These are phyloP conservation scores for Collichthys lucidus DNA, from an alignment of 2,113 vertebrate genomes.

Conservation along the genomic window DNA sequence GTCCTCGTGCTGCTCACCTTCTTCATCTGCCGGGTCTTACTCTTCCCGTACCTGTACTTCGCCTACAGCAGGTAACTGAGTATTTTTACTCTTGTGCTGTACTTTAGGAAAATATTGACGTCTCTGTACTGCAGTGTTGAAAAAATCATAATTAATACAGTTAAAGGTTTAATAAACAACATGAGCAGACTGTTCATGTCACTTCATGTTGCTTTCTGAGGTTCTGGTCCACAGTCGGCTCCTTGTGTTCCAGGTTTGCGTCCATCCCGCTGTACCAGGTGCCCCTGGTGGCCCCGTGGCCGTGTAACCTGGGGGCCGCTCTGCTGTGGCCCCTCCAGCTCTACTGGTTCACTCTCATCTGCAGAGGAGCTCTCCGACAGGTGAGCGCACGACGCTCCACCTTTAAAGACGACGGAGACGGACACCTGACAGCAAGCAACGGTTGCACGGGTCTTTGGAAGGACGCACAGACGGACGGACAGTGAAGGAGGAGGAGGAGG, in stretches of 20 bases:
- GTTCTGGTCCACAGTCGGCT: too few species aligned
- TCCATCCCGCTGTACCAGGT: conserved; percentile 85
- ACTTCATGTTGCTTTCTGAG: too few species aligned
- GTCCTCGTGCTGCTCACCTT: conserved; percentile 88
- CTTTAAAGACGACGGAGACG: neutral
- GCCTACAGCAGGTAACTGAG: conserved; percentile 86
- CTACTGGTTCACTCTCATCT: conserved; percentile 93
- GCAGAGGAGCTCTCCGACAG: conserved; percentile 85
- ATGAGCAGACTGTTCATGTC: too few species aligned
- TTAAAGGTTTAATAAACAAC: too few species aligned
- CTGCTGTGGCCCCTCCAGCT: conserved; percentile 91
- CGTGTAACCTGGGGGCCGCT: conserved; percentile 87
- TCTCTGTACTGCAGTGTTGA: too few species aligned
- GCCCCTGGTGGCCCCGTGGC: conserved; percentile 85
- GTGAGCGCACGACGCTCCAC: neutral
- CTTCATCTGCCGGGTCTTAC: conserved; percentile 89
- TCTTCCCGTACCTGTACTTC: conserved; percentile 94
- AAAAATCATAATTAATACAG: too few species aligned
- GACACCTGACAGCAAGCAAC: conserved; percentile 22
- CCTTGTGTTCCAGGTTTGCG: conserved; percentile 72
- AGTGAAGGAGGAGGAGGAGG: too few species aligned
- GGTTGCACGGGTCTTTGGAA: conserved; percentile 32
- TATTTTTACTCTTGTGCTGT: too few species aligned
- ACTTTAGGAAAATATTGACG: too few species aligned
- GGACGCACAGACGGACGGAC: too few species aligned